Base-by-base conservation (phyloP, 2,797 vertebrate genomes). In the Hydrolagus colliei region DNA sequence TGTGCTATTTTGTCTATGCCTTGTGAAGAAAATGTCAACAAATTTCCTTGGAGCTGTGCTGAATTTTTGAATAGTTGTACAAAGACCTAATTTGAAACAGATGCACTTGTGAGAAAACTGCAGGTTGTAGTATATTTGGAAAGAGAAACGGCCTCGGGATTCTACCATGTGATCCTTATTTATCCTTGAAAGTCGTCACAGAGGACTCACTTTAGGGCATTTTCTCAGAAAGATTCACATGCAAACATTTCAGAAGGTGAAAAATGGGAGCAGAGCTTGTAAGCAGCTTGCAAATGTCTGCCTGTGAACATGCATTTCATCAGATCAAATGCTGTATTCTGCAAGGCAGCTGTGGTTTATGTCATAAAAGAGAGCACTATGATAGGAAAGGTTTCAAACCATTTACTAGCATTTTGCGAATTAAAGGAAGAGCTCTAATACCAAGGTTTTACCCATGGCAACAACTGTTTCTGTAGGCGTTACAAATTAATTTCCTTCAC, bases 61-160 rank as follows among this genome's bases (percentile, higher is more conserved):
- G 87, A 80, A 9, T 71, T 88, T 87, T 89, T 88, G 88, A 87
- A 88, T 76, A 88, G 86, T 92, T 93, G 91, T 94, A 94, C 93
- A 91, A 91, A 90, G 79, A 89, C 88, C 89, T 93, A 90, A 97
- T 95, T 92, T 91, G 91, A 95, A 96, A 92, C 93, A 96, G 93
- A 95, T 96, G 92, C 93, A 86, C 86, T 89, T 91, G 90, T 86
- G 27, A 79, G 88, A 93, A 91, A 91, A 87, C 88, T 91, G 94
- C 91, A 94, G 91, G 90, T 91, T 84, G 63, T 94, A 92, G 95
- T 94, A 93, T 95, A 95, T 94, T 95, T 96, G 93, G 90, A 90
- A 96, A 94, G 93, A 96, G 93, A 96, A 96, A 95, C 92, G 96
- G 93, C 93, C 93, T 92, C 90, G 86, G 90, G 92, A 94, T 91